A percentile compares a stretch with the other conserved stretches of the same genome.
These are phyloP conservation scores for Recurvirostra avosetta DNA, from an alignment of 2,113 vertebrate species.

Conservation along the genomic window DNA sequence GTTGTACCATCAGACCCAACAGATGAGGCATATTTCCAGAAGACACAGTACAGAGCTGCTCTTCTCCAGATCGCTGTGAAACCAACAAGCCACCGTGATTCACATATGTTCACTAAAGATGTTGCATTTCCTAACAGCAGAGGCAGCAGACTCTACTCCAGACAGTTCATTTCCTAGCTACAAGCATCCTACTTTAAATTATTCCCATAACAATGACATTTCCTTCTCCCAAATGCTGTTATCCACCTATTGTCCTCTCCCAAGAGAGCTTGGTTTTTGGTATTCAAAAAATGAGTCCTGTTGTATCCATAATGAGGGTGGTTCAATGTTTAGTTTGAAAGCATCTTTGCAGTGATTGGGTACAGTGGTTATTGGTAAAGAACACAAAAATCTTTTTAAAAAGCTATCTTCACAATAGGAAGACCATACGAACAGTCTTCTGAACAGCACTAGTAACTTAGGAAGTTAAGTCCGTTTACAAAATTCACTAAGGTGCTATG, in stretches of 20 bases:
- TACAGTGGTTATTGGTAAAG: not conserved
- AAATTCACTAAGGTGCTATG: not conserved
- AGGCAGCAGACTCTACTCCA: not conserved
- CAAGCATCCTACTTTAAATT: not conserved
- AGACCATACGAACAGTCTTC: not conserved
- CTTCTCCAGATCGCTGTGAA: not conserved
- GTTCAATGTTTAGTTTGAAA: not conserved
- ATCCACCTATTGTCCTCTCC: not conserved
- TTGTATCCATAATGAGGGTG: not conserved
- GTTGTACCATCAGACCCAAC: not conserved
- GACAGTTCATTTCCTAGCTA: not conserved
- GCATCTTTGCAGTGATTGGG: not conserved
- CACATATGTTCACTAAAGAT: not conserved
- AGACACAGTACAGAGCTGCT: not conserved
- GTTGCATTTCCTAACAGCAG: not conserved
- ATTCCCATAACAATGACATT: not conserved
- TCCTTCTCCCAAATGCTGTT: not conserved
- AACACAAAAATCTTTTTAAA: not conserved
- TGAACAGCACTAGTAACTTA: not conserved
- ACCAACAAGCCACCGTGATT: not conserved
- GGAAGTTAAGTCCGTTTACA: not conserved
- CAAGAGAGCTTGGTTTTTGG: not conserved
- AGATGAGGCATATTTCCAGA: not conserved
- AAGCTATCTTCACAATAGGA: not conserved
- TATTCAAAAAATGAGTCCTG: not conserved